Conservation (phyloP, 2,797 vertebrate genomes). For the Thripadectes ignobilis region DNA sequence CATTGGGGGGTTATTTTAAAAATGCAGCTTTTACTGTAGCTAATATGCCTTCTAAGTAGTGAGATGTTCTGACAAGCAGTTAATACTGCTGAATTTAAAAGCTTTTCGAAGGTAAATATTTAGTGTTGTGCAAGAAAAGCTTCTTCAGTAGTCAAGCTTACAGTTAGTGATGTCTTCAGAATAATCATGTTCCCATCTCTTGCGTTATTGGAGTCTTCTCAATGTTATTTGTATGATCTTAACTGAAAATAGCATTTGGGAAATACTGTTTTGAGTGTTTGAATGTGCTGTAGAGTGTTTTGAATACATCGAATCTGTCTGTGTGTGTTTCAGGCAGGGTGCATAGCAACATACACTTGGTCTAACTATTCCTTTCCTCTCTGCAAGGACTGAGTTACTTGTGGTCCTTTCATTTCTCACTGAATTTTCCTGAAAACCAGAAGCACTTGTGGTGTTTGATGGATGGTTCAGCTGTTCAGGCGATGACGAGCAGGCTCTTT, state of each 20-base stretch:
- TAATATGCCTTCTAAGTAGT: neutral
- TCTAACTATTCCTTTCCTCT: neutral
- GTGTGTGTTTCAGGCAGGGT: neutral
- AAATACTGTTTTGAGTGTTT: fast-evolving
- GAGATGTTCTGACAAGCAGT: neutral
- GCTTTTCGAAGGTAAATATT: neutral
- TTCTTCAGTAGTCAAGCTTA: neutral
- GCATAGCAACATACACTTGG: neutral
- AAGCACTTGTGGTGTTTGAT: neutral
- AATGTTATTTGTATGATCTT: neutral
- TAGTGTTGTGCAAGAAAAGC: neutral
- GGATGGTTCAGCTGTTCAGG: neutral
- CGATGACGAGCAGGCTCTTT: neutral
- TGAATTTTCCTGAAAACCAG: neutral
- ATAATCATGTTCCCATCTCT: neutral
- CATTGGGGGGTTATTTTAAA: neutral
- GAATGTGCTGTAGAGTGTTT: neutral
- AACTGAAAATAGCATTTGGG: neutral
- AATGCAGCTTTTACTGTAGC: neutral
- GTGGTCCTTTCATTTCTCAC: neutral
- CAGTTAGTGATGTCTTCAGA: neutral
- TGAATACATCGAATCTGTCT: neutral
- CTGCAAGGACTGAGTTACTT: neutral
- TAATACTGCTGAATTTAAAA: neutral
- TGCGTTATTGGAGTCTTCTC: neutral